phyloP scores from a whole-genome alignment of 1,140 invertebrate genomes.

The Aphelinus atriplicis region DNA sequence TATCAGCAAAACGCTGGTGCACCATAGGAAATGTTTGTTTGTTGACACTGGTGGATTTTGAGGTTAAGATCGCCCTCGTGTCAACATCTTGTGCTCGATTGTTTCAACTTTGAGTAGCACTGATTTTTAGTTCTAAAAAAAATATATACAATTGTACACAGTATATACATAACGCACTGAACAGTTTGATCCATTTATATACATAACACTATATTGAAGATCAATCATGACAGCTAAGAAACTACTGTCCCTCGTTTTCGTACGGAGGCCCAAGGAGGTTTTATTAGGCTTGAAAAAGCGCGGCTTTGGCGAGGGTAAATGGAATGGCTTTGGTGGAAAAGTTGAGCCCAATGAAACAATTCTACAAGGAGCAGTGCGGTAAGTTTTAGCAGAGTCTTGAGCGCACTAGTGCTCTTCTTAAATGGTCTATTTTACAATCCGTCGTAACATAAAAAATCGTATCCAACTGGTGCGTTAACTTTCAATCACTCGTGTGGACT shows the following conservation, averaged over 20 bases:
- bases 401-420: too few relatives aligned
- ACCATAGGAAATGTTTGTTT: conserved; percentile 2
- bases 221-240: conserved; percentile 55
- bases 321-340: conserved; percentile 88
- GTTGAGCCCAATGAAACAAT: conserved; percentile 75
- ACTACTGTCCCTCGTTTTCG: conserved; percentile 71
- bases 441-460: too few relatives aligned
- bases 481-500: too few relatives aligned
- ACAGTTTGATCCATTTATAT: too few relatives aligned
- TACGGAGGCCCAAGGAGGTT: conserved; percentile 67
- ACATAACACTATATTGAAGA: too few relatives aligned
- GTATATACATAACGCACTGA: too few relatives aligned
- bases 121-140: too few relatives aligned
- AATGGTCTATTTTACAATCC: too few relatives aligned
- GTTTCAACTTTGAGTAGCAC: too few relatives aligned
- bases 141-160: too few relatives aligned
- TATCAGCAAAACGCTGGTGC: background rate
- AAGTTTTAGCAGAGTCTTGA: background rate
- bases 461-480: too few relatives aligned
- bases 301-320: conserved; percentile 77
- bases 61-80: background rate
- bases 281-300: conserved; percentile 79
- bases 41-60: conserved; percentile 25
- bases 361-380: conserved; percentile 71
- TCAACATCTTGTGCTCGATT: background rate